Conservation (phyloP, 2,113 vertebrate genomes). For the Caloenas nicobarica region DNA sequence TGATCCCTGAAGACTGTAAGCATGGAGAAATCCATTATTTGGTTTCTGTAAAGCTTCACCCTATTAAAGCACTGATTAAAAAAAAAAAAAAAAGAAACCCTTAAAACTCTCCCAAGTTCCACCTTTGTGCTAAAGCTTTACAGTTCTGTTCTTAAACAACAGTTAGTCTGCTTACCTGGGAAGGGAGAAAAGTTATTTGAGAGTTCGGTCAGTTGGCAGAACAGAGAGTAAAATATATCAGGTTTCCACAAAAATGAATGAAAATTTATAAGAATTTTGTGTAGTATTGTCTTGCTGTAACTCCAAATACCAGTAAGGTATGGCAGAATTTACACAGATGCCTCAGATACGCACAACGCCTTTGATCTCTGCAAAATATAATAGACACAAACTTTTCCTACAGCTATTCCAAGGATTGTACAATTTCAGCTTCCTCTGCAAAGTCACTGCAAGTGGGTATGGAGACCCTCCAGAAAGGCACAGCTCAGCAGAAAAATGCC, state of each 20-base stretch:
- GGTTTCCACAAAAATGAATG: background rate
- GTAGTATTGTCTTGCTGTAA: background rate
- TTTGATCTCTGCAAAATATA: background rate
- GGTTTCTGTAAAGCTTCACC: background rate
- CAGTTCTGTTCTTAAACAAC: background rate
- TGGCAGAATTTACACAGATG: rapidly evolving
- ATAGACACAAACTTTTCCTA: background rate
- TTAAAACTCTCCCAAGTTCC: background rate
- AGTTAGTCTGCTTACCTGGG: background rate
- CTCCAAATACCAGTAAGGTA: background rate
- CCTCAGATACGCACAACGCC: background rate
- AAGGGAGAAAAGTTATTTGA: background rate
- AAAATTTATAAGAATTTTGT: background rate
- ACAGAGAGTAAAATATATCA: background rate
- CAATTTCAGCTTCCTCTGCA: background rate
- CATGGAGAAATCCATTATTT: background rate
- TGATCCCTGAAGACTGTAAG: background rate
- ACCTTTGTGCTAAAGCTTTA: background rate
- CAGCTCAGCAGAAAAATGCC: background rate
- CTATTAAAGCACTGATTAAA: background rate
- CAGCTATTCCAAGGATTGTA: background rate
- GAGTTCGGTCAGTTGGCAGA: background rate
- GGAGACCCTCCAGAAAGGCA: background rate
- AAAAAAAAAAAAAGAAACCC: background rate
- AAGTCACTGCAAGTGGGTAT: background rate